These are phyloP conservation scores for Neotoma lepida DNA, from an alignment of 2,113 vertebrate genomes.

Conservation along the genomic window DNA sequence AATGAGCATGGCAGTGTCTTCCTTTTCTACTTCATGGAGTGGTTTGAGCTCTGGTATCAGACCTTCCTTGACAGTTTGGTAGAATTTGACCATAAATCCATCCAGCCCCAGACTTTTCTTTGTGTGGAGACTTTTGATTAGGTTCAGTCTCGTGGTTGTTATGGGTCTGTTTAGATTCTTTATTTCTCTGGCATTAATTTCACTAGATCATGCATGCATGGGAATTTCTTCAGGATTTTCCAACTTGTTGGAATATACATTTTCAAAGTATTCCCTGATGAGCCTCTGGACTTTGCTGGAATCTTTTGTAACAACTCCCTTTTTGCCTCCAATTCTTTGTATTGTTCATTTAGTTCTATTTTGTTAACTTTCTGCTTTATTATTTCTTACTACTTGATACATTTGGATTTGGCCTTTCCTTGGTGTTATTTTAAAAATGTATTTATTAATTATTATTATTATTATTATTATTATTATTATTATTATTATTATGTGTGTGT, in stretches of 20 bases:
- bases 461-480: not conserved
- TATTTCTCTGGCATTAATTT: not conserved
- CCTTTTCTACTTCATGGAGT: not conserved
- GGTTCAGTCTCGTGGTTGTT: not conserved
- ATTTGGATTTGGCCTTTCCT: not conserved
- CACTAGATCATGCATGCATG: too few relatives aligned
- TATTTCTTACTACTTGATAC: not conserved
- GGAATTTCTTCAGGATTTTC: not conserved
- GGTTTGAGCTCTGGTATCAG: not conserved
- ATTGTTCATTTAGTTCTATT: not conserved
- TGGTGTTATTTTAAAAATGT: not conserved
- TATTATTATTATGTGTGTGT: not conserved
- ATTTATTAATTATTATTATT: not conserved
- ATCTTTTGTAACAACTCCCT: not conserved
- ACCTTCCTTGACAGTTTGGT: not conserved
- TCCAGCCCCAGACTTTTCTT: not conserved
- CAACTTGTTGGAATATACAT: not conserved
- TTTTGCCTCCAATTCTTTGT: not conserved
- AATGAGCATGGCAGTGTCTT: not conserved
- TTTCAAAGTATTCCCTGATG: not conserved
- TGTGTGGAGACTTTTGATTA: not conserved
- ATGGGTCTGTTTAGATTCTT: not conserved
- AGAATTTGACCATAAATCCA: not conserved
- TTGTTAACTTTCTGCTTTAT: not conserved
- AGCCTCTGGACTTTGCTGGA: not conserved